These are phyloP conservation scores for Agrypnia vestita DNA, from an alignment of 1,140 invertebrate genomes.

Conservation along the genomic window DNA sequence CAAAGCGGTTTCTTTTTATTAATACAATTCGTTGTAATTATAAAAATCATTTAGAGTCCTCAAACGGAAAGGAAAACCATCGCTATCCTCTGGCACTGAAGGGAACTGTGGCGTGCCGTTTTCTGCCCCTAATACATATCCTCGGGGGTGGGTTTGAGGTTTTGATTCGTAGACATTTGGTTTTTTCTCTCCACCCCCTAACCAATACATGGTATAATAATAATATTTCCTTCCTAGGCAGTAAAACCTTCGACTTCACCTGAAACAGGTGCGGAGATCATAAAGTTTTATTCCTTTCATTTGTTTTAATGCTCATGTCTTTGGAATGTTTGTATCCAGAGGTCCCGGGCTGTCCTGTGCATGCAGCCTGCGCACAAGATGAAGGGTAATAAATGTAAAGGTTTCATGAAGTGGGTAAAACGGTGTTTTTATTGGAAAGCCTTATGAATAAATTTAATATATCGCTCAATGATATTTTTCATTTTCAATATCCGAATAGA, in stretches of 20 bases:
- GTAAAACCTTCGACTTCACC: constrained; percentile 56
- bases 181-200: constrained; percentile 53
- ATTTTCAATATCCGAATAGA: too few relatives aligned
- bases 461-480: background rate
- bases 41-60: too few relatives aligned
- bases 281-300: constrained; percentile 62
- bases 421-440: constrained; percentile 28
- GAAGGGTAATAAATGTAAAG: constrained; percentile 31
- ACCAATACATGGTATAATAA: constrained; percentile 61
- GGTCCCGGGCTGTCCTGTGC: constrained; percentile 25
- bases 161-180: constrained; percentile 58
- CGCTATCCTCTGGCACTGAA: too few relatives aligned
- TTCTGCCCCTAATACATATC: background rate
- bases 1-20: too few relatives aligned
- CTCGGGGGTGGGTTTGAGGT: constrained; percentile 22
- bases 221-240: constrained; percentile 58
- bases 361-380: constrained; percentile 5
- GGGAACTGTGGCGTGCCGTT: too few relatives aligned
- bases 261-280: constrained; percentile 55
- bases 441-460: constrained; percentile 34
- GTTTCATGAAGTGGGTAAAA: constrained; percentile 37
- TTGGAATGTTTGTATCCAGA: constrained; percentile 59
- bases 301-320: constrained; percentile 62
- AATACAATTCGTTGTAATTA: too few relatives aligned
- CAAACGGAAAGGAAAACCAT: too few relatives aligned